A percentile compares a stretch with the other conserved stretches of the same genome.
Conservation (phyloP, 2,888 invertebrate species). For the Cephus pulcher region DNA sequence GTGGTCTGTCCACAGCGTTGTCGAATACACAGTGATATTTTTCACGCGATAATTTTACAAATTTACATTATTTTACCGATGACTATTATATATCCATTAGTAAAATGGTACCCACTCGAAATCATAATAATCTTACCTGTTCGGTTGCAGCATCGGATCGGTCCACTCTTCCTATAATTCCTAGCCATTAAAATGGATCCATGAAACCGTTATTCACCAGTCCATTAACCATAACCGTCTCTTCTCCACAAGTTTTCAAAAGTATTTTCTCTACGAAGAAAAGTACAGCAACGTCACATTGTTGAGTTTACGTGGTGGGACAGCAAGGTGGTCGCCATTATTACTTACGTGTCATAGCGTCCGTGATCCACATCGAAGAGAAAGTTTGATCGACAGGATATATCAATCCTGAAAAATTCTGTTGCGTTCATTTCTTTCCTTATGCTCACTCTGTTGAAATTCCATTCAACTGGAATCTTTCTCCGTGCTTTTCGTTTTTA, state of each 20-base stretch:
- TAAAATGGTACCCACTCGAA: constrained; percentile 41
- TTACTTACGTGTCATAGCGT: not conserved
- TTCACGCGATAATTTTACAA: constrained; percentile 2
- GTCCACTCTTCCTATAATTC: constrained; percentile 50
- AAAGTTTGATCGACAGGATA: not conserved
- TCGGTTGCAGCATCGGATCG: constrained; percentile 34
- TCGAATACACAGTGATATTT: not conserved
- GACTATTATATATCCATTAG: constrained; percentile 57
- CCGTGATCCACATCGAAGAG: not conserved
- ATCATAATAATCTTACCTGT: constrained; percentile 48
- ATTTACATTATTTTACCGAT: constrained; percentile 17
- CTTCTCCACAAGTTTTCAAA: not conserved
- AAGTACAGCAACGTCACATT: not conserved
- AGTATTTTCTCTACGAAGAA: not conserved
- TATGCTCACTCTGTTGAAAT: not conserved
- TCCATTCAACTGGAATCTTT: not conserved
- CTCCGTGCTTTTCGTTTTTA: not conserved
- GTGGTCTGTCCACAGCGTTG: not conserved
- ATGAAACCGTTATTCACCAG: constrained; percentile 36
- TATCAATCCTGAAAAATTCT: not conserved
- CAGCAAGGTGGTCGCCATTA: not conserved
- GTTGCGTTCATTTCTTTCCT: not conserved
- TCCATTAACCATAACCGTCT: constrained; percentile 23
- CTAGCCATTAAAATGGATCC: constrained; percentile 47
- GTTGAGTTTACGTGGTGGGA: not conserved